A percentile compares a stretch with the other conserved stretches of the same genome.
phyloP scores from a whole-genome alignment of 2,113 vertebrate genomes.

The Anthoscopus minutus region DNA sequence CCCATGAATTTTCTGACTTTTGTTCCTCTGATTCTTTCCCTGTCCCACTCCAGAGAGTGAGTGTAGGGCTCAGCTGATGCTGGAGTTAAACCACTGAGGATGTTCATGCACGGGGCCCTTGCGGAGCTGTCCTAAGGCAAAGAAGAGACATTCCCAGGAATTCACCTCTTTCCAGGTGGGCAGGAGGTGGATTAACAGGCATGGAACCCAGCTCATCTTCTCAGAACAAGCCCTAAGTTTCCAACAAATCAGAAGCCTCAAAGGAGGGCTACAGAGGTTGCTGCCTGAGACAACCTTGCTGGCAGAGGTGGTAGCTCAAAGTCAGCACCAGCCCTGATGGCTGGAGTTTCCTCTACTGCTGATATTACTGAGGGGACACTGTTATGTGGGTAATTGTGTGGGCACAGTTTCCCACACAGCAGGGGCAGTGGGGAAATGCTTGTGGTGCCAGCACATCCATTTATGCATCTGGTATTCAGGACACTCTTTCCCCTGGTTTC shows the following conservation, averaged over 20 bases:
- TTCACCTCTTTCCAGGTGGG: background rate
- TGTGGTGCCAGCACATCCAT: background rate
- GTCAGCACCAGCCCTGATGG: background rate
- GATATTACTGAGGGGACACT: background rate
- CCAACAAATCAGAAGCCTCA: background rate
- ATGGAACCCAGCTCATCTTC: background rate
- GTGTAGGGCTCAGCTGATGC: background rate
- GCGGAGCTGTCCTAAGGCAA: background rate
- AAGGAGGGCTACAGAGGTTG: background rate
- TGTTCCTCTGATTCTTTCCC: background rate
- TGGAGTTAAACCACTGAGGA: background rate
- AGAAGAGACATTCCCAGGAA: background rate
- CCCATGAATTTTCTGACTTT: background rate
- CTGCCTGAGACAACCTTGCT: background rate
- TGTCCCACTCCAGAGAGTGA: background rate
- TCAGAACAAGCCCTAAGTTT: background rate
- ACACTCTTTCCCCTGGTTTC: background rate
- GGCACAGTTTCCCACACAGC: background rate
- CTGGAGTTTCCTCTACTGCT: background rate
- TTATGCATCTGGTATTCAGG: background rate
- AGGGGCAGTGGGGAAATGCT: background rate
- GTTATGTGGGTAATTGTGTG: rapidly evolving
- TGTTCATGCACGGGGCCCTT: rapidly evolving
- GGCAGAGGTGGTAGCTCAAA: background rate
- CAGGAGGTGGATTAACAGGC: background rate